Percentiles rank a stretch among this genome's conserved stretches.
phyloP scores from a whole-genome alignment of 2,888 invertebrate species.

The Patella ulyssiponensis region DNA sequence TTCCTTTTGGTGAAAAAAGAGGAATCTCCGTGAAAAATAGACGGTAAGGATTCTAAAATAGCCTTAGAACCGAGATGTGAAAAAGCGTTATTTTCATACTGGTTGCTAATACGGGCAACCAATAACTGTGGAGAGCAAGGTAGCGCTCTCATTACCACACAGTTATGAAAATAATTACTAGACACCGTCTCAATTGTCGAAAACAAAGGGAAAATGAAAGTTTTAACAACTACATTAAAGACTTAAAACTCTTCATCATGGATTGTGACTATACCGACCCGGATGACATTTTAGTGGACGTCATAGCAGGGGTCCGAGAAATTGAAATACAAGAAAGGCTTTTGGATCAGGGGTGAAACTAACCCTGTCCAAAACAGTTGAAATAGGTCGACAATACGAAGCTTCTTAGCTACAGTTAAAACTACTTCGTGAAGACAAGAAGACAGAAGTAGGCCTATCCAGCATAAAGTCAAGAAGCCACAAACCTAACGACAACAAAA shows the following conservation, averaged over 20 bases:
- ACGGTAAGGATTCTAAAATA: too few species aligned
- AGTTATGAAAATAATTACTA: too few species aligned
- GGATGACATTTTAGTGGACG: background rate
- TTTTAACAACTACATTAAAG: background rate
- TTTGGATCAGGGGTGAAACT: background rate
- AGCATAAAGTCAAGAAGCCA: too few species aligned
- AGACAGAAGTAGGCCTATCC: background rate
- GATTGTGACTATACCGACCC: background rate
- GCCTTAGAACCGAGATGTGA: too few species aligned
- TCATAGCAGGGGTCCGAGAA: background rate
- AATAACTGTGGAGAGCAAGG: too few species aligned
- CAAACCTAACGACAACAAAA: too few species aligned
- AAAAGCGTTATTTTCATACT: too few species aligned
- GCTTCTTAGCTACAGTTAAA: background rate
- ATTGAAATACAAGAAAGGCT: background rate
- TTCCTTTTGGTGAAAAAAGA: too few species aligned
- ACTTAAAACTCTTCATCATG: background rate
- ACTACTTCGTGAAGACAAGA: background rate
- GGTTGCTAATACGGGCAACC: too few species aligned
- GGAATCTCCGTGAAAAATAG: too few species aligned
- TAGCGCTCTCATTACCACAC: too few species aligned
- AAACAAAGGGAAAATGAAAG: background rate
- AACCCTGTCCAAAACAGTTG: background rate
- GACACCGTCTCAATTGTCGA: too few species aligned
- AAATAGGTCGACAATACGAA: background rate